A percentile compares a stretch with the other conserved stretches of the same genome.
These are phyloP conservation scores for Progne subis DNA, from an alignment of 2,113 vertebrate genomes.

Conservation along the genomic window DNA sequence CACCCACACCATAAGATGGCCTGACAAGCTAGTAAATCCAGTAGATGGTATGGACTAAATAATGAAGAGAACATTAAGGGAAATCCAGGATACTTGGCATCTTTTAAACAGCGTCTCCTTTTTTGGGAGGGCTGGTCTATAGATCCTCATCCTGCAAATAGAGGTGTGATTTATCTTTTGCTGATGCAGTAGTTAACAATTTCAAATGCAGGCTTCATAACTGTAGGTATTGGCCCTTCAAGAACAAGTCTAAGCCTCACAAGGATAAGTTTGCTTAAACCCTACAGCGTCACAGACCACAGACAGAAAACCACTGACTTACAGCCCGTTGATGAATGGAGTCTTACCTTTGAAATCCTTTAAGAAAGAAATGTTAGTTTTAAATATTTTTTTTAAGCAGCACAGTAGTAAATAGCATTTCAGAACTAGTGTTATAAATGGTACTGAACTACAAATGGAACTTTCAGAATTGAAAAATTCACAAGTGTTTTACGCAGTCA, in stretches of 20 bases:
- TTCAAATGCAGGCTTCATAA: neutral
- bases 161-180: neutral
- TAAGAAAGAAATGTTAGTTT: neutral
- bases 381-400: neutral
- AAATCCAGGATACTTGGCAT: neutral
- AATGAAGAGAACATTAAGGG: neutral
- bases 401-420: neutral
- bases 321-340: neutral
- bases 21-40: neutral
- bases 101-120: neutral
- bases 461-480: neutral
- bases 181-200: neutral
- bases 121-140: neutral
- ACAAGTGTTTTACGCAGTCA: neutral
- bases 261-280: neutral
- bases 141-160: neutral
- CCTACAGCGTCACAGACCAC: neutral
- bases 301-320: neutral
- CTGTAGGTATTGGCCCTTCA: neutral
- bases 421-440: neutral
- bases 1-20: neutral
- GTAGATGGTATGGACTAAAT: neutral
- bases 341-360: neutral
- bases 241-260: neutral
- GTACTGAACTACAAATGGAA: neutral